Evolutionary conservation across 2,113 vertebrate genomes (phyloP).

Genomic region (Lepidothrix coronata): DNA sequence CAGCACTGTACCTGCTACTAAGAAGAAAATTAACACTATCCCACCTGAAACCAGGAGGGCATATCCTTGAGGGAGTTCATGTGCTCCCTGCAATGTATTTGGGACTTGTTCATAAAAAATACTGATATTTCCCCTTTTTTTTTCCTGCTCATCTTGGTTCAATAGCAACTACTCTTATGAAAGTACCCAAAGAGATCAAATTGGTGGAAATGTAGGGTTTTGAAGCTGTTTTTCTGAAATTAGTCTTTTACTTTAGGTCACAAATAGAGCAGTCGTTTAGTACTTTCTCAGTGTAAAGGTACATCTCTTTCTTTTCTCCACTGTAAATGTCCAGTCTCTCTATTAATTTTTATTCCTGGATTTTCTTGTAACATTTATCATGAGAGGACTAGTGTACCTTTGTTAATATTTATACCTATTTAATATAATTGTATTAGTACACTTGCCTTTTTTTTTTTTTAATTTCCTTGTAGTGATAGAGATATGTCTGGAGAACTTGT

Average conservation of each 20-base stretch:
- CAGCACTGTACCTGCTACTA: not conserved
- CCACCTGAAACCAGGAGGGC: not conserved
- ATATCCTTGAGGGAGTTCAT: not conserved
- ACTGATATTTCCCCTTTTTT: not conserved
- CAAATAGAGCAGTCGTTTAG: not conserved
- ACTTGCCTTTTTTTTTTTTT: not conserved
- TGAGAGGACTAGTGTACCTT: not conserved
- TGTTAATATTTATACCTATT: not conserved
- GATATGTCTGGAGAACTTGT: accelerated
- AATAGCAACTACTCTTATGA: not conserved
- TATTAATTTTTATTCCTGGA: not conserved
- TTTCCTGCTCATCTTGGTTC: not conserved
- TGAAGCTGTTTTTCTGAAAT: not conserved
- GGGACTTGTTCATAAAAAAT: not conserved
- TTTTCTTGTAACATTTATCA: not conserved
- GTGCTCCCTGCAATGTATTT: not conserved
- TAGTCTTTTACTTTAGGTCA: not conserved
- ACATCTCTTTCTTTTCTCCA: not conserved
- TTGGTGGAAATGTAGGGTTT: not conserved
- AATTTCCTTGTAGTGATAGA: not conserved
- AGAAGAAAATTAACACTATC: not conserved
- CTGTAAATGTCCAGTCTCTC: not conserved
- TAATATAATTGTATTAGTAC: not conserved
- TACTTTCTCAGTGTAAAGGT: not conserved
- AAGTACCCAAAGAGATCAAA: not conserved